phyloP scores from a whole-genome alignment of 1,140 invertebrate species.

The Lepidostoma basale region DNA sequence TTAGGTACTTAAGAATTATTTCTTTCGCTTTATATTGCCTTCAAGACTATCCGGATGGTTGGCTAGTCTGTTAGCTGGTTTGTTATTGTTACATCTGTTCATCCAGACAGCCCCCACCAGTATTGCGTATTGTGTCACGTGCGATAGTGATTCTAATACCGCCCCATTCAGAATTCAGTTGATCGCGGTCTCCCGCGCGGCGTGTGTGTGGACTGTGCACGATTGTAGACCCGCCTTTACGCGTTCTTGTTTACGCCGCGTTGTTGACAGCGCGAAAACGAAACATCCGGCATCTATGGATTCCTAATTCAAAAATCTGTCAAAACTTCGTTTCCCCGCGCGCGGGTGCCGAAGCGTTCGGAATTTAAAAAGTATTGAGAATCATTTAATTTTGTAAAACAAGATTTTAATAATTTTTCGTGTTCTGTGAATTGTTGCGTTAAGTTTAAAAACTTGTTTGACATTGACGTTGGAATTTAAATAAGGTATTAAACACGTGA shows the following conservation, averaged over 20 bases:
- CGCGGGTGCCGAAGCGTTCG: neutral
- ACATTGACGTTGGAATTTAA: slow-evolving; percentile 21
- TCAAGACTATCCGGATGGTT: no score
- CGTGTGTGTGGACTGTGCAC: slow-evolving; percentile 6
- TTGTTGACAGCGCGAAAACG: slow-evolving; percentile 16
- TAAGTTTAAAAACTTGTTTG: slow-evolving; percentile 19
- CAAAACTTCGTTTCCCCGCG: neutral
- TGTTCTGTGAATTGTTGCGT: slow-evolving; percentile 15
- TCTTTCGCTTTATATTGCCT: no score
- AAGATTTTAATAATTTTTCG: no score
- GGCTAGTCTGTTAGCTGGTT: no score
- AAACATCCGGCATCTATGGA: neutral
- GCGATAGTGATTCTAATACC: slow-evolving; percentile 24
- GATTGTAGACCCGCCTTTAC: neutral
- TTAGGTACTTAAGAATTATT: no score
- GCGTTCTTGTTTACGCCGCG: neutral
- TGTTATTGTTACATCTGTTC: neutral
- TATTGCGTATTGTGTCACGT: neutral
- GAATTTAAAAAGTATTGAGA: no score
- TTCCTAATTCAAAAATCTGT: slow-evolving; percentile 14
- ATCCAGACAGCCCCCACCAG: neutral
- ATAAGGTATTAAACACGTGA: slow-evolving; percentile 5
- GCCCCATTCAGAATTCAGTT: slow-evolving; percentile 12
- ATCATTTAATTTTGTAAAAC: neutral
- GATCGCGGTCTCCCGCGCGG: slow-evolving; percentile 23